phyloP scores from a whole-genome alignment of 2,113 vertebrate genomes.

The Hyla sarda region DNA sequence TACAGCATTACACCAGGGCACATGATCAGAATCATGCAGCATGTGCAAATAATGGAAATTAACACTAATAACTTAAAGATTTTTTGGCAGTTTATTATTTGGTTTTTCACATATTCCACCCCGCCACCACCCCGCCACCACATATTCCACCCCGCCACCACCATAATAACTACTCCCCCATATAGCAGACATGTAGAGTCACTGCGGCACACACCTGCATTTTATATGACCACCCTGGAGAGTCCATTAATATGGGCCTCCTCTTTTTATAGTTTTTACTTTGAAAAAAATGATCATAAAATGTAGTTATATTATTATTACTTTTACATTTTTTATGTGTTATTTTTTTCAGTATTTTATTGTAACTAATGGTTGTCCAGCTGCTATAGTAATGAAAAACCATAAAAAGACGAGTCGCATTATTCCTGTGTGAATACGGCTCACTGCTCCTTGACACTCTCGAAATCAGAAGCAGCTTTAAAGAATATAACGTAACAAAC shows the following conservation, averaged over 20 bases:
- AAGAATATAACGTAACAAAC: too few relatives aligned
- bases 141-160: neutral
- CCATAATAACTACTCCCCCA: neutral
- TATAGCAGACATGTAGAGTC: neutral
- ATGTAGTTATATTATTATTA: neutral
- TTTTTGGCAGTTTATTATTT: neutral
- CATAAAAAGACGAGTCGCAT: neutral
- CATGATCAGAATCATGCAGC: slow-evolving; percentile 42
- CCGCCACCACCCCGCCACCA: too few relatives aligned
- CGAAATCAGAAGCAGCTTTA: too few relatives aligned
- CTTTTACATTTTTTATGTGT: neutral
- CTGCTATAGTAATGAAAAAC: neutral
- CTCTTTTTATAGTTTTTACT: neutral
- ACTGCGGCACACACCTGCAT: neutral
- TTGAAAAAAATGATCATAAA: neutral
- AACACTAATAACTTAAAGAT: neutral
- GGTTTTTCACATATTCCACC: neutral
- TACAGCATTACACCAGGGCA: slow-evolving; percentile 49
- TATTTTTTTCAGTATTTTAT: neutral
- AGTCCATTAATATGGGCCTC: neutral
- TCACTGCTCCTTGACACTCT: neutral
- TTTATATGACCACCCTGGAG: neutral
- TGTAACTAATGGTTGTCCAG: neutral
- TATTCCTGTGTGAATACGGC: neutral
- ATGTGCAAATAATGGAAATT: slow-evolving; percentile 53